Base-by-base conservation (phyloP, 2,113 vertebrate genomes). In the Hemichromis elongatus region DNA sequence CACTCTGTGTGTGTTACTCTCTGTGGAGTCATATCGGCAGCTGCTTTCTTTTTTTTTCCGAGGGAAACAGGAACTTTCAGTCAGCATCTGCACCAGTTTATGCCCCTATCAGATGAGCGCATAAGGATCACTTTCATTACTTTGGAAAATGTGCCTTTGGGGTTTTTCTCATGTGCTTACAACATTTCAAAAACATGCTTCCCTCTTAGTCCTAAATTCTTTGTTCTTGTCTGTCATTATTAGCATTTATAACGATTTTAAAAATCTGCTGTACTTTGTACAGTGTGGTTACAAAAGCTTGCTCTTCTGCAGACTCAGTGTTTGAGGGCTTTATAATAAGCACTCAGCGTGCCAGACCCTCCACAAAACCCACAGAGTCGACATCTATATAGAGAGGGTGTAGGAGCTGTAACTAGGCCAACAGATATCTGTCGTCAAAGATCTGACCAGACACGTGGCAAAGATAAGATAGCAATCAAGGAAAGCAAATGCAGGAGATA, bases 221-320 rank as follows among this genome's bases (percentile, higher is more conserved):
- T 75, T 50, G 9, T 33, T 75, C 26, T 33, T 2, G 42, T 50
- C 50, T 50, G 40, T 70, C 3, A 30, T 9, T 33, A 75, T 75
- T 2, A 52, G 26, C 18, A 33, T 75, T 33, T 5, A 75, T n/a
- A 30, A 52, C 0, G 1, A 33, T 18, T 52, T n/a, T 30, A 33
- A 75, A n/a, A 50, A 33, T 3, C 10, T 8, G 45, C 45, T 75
- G 24, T 19, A 50, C 0, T 50, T 30, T 75, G 40, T 4, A 30
- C 3, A n/a, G 16, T 1, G 68, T 13, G 42, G 42, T 50, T 75
- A 75, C 14, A 0, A 0, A 50, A 47, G 66, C 66, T 40, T 28
- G 40, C 40, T 18, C 10, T 75, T 5, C 9, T 30, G 26, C 42
- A 50, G 26, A 30, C 24, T 75, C 42, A 0, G 0, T 50, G 26